Evolutionary conservation across 64 coral and sea anemone genomes (phyloP).

Genomic region (Montipora foliosa): DNA sequence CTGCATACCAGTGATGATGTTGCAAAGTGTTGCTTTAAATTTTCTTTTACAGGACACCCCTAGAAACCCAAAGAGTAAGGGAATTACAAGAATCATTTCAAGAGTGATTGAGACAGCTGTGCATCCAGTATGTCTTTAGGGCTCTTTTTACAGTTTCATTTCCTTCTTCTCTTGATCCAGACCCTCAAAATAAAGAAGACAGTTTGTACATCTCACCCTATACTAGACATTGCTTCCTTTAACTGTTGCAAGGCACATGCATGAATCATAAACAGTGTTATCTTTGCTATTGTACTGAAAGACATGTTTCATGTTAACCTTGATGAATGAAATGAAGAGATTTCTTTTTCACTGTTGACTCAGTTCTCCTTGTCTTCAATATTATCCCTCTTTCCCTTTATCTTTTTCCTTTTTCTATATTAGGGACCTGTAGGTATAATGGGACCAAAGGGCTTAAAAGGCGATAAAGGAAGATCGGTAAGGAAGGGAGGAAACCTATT

Average conservation of each 20-base stretch:
- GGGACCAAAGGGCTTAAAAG: conserved; percentile 39
- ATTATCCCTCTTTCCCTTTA: not conserved
- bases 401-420: not conserved
- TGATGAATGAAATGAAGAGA: too few relatives aligned
- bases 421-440: conserved; percentile 1
- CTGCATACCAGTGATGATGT: not conserved
- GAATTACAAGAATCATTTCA: conserved; percentile 9
- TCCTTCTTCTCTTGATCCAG: not conserved
- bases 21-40: not conserved
- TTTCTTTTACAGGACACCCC: not conserved
- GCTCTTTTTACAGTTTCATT: not conserved
- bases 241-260: too few relatives aligned
- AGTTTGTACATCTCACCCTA: too few relatives aligned
- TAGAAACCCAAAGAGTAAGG: not conserved
- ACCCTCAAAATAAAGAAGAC: too few relatives aligned
- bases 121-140: conserved; percentile 11
- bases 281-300: too few relatives aligned
- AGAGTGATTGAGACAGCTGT: conserved; percentile 28
- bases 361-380: too few relatives aligned
- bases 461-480: conserved; percentile 21
- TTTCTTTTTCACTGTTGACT: too few relatives aligned
- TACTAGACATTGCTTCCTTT: too few relatives aligned
- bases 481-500: not conserved
- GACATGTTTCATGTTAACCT: too few relatives aligned
- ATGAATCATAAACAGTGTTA: too few relatives aligned